These are phyloP conservation scores for Sitta europaea DNA, from an alignment of 2,113 vertebrate genomes.

Conservation along the genomic window DNA sequence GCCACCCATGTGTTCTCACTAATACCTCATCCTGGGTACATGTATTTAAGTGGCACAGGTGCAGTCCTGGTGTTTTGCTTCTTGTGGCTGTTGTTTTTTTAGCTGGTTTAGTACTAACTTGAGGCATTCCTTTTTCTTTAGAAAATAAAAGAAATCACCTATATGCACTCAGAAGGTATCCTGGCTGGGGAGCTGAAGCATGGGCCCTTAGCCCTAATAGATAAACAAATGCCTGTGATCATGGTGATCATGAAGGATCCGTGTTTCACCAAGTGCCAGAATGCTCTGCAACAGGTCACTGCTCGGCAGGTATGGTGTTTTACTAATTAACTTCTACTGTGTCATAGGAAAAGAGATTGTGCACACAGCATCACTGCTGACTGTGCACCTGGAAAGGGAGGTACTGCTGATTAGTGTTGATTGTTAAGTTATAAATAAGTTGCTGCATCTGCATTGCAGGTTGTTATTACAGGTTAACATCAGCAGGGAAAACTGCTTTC, in stretches of 20 bases:
- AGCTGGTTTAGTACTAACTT: background rate
- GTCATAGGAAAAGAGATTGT: background rate
- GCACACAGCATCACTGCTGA: background rate
- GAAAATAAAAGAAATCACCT: constrained; percentile 99
- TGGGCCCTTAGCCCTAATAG: constrained; percentile 88
- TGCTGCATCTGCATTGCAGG: background rate
- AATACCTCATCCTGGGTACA: background rate
- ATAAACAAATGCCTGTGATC: constrained; percentile 95
- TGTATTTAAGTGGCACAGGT: background rate
- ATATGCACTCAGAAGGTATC: constrained; percentile 98
- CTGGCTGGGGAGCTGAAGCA: constrained; percentile 95
- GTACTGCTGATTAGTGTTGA: background rate
- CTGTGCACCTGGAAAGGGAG: background rate
- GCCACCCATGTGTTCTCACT: background rate
- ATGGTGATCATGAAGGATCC: constrained; percentile 95
- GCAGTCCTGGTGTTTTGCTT: background rate
- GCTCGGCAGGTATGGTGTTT: constrained; percentile 83
- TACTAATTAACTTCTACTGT: background rate
- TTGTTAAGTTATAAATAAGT: background rate
- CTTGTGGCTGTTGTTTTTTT: background rate
- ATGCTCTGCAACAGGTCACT: constrained; percentile 91
- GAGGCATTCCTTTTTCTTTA: constrained; percentile 17
- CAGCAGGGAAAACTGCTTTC: background rate
- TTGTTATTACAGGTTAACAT: background rate
- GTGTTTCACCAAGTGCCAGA: constrained; percentile 93